These are phyloP conservation scores for Neuroterus valhalla DNA, from an alignment of 1,140 invertebrate species.

Conservation along the genomic window DNA sequence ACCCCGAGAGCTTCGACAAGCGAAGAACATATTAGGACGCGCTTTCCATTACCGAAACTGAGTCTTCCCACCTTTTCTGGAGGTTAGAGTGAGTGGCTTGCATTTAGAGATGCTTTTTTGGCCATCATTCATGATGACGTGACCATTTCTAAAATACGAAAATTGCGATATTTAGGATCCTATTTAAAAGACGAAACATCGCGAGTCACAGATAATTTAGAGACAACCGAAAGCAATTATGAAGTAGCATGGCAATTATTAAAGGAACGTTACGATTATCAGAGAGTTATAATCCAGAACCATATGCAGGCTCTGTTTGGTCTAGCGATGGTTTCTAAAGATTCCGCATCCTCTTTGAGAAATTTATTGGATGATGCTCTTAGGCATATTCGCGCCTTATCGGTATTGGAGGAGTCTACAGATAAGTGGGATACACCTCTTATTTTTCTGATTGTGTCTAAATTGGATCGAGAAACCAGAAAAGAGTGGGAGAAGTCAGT, in stretches of 20 bases:
- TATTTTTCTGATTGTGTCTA: slow-evolving; percentile 56
- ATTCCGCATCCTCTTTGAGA: slow-evolving; percentile 53
- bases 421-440: slow-evolving; percentile 60
- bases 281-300: slow-evolving; percentile 59
- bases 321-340: slow-evolving; percentile 46
- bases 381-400: slow-evolving; percentile 60
- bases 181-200: background rate
- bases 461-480: slow-evolving; percentile 54
- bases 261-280: slow-evolving; percentile 64
- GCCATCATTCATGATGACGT: slow-evolving; percentile 56
- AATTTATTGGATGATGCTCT: slow-evolving; percentile 58
- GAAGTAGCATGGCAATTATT: slow-evolving; percentile 59
- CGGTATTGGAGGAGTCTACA: slow-evolving; percentile 50
- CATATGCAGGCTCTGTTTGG: slow-evolving; percentile 59
- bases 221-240: slow-evolving; percentile 64
- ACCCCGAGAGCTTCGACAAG: slow-evolving; percentile 36
- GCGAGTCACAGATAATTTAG: slow-evolving; percentile 52
- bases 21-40: too few relatives aligned
- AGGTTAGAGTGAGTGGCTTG: slow-evolving; percentile 56
- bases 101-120: slow-evolving; percentile 57
- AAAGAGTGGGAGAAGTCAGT: slow-evolving; percentile 59
- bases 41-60: too few relatives aligned
- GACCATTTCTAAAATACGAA: too few relatives aligned
- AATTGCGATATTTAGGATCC: slow-evolving; percentile 53
- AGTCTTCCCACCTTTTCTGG: slow-evolving; percentile 57